These are phyloP conservation scores for Apodemia duryi DNA, from an alignment of 2,888 invertebrate species.

Conservation along the genomic window DNA sequence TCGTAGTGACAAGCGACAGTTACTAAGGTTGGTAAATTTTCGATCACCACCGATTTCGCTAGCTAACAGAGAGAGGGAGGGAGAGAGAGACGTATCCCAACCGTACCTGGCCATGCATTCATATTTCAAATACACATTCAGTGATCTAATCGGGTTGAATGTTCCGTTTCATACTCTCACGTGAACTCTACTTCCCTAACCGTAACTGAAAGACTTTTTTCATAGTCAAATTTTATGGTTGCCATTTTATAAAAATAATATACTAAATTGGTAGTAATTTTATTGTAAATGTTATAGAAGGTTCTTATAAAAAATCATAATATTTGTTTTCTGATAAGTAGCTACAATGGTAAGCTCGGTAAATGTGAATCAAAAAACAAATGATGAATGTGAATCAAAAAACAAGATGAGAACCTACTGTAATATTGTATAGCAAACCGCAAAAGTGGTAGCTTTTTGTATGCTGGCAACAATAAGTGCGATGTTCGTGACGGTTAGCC, in stretches of 20 bases:
- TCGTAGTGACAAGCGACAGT: no score
- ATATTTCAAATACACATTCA: no score
- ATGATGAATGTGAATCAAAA: neutral
- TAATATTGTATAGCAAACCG: neutral
- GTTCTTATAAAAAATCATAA: neutral
- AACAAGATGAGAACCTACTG: neutral
- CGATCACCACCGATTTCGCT: no score
- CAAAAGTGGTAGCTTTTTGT: constrained; percentile 16
- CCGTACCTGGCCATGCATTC: no score
- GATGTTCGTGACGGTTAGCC: constrained; percentile 19
- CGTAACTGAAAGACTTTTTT: constrained; percentile 6
- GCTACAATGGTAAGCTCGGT: neutral
- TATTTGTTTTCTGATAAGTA: neutral
- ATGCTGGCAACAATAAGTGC: constrained; percentile 19
- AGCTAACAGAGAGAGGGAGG: no score
- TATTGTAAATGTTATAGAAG: neutral
- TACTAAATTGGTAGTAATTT: constrained; percentile 12
- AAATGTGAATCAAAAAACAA: neutral
- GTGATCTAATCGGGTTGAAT: neutral
- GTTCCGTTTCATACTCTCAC: neutral
- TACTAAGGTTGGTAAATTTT: no score
- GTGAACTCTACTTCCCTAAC: constrained; percentile 8
- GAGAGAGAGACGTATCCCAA: no score
- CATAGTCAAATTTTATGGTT: constrained; percentile 11
- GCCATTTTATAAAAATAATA: constrained; percentile 13